Conservation (phyloP, 2,113 vertebrate genomes). For the Synodontis membranacea region DNA sequence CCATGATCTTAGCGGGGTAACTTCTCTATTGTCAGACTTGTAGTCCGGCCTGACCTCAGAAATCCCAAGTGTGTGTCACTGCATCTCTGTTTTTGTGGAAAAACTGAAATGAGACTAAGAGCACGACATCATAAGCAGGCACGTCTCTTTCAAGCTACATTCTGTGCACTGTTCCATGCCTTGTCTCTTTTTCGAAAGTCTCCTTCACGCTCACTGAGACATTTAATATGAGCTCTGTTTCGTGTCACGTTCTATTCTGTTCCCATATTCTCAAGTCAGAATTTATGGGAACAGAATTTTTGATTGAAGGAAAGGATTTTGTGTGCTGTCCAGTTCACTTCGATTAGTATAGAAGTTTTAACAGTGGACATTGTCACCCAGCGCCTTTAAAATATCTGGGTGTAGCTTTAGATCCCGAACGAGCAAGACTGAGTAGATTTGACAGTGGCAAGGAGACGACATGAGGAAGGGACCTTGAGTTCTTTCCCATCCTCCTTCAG, state of each 20-base stretch:
- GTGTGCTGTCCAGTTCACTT: not conserved
- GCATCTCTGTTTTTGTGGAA: slow-evolving; percentile 16
- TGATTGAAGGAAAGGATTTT: not conserved
- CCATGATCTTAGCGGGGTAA: not conserved
- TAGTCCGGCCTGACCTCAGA: not conserved
- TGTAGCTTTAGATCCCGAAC: not conserved
- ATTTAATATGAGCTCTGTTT: not conserved
- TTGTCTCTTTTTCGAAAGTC: too few species aligned
- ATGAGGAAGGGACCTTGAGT: not conserved
- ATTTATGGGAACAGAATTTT: too few species aligned
- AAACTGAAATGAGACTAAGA: not conserved
- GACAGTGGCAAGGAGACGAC: not conserved
- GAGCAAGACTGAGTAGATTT: too few species aligned
- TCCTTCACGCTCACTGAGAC: not conserved
- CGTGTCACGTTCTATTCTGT: not conserved
- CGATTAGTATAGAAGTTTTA: too few species aligned
- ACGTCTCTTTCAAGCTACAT: not conserved
- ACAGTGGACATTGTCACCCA: not conserved
- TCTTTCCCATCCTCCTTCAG: too few species aligned
- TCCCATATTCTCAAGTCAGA: too few species aligned
- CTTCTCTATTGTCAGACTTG: not conserved
- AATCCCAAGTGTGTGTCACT: not conserved
- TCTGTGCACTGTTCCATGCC: not conserved
- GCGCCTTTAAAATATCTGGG: too few species aligned
- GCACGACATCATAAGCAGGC: not conserved